A percentile compares a stretch with the other conserved stretches of the same genome.
Conservation (phyloP, 2,113 vertebrate species). For the Pongo abelii region DNA sequence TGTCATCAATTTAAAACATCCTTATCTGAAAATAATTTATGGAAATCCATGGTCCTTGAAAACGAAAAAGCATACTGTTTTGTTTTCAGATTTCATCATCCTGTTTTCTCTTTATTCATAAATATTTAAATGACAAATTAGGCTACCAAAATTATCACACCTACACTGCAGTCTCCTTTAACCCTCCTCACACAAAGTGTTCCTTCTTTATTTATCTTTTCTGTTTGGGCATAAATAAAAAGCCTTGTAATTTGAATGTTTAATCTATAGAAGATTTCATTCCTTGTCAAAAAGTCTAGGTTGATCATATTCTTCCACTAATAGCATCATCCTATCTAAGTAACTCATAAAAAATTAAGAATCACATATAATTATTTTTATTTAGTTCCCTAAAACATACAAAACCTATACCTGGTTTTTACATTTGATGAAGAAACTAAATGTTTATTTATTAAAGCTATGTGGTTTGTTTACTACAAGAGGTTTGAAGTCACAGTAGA, state of each 20-base stretch:
- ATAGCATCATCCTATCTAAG: background rate
- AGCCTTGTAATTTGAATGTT: background rate
- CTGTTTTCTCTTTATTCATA: background rate
- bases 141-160: background rate
- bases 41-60: slow-evolving; percentile 8
- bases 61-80: background rate
- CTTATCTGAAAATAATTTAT: slow-evolving; percentile 48
- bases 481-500: background rate
- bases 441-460: background rate
- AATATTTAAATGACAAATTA: background rate
- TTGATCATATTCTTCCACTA: background rate
- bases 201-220: background rate
- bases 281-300: background rate
- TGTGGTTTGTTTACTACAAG: background rate
- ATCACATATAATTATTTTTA: background rate
- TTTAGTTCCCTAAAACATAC: background rate
- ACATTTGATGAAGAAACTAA: slow-evolving; percentile 4
- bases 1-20: slow-evolving; percentile 46
- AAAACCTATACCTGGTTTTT: background rate
- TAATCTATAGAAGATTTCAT: background rate
- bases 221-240: background rate
- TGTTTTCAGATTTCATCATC: background rate
- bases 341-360: background rate
- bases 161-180: background rate
- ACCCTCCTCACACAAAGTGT: background rate